Evolutionary conservation across 2,113 vertebrate genomes (phyloP).

Genomic region (Ophthalmolycus amberensis): DNA sequence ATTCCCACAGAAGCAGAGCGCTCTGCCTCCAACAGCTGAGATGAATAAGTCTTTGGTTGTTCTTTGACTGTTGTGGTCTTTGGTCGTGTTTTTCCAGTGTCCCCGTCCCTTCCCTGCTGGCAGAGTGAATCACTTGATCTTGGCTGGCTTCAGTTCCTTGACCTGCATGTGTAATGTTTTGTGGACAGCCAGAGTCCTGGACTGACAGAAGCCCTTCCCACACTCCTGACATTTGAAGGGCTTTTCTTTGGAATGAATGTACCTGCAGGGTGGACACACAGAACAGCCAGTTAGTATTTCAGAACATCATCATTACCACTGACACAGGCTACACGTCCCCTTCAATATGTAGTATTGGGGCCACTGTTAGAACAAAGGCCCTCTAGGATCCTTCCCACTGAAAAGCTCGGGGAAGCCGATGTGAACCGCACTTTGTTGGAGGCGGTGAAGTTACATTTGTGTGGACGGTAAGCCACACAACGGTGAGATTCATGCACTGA

Average conservation of each 20-base stretch:
- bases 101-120: conserved; percentile 64
- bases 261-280: conserved; percentile 82
- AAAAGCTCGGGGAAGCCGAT: not conserved
- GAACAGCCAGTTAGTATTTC: conserved; percentile 37
- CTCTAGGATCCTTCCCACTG: not conserved
- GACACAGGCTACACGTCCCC: no score
- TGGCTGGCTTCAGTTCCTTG: conserved; percentile 96
- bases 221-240: conserved; percentile 99
- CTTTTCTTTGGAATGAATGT: conserved; percentile 99
- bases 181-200: conserved; percentile 98
- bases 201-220: conserved; percentile 99
- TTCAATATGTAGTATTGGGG: not conserved
- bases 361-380: not conserved
- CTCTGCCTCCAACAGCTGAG: conserved; percentile 32
- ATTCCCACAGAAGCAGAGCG: conserved; percentile 29
- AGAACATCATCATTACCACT: not conserved
- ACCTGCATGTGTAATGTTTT: conserved; percentile 99
- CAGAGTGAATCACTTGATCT: conserved; percentile 89
- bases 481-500: no score
- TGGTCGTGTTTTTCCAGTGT: conserved; percentile 69
- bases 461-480: not conserved
- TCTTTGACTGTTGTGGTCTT: conserved; percentile 53
- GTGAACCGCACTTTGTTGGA: not conserved
- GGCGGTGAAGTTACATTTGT: not conserved
- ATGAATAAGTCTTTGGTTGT: conserved; percentile 58